Conservation (phyloP, 2,113 vertebrate genomes). For the Cottus gobio region DNA sequence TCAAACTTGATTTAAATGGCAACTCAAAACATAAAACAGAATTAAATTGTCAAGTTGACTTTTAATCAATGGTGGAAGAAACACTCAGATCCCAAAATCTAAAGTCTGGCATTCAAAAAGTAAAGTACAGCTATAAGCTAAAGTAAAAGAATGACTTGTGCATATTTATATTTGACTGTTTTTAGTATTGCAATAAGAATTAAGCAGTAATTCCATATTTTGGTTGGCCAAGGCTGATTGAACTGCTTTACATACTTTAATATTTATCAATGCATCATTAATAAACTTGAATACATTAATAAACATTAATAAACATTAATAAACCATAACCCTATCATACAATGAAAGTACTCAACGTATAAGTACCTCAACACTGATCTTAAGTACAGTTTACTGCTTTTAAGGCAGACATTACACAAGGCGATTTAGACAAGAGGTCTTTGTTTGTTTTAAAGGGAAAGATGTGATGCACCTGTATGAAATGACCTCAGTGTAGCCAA, state of each 20-base stretch:
- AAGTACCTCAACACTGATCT: too few species aligned
- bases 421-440: constrained; percentile 9
- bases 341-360: not conserved
- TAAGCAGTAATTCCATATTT: not conserved
- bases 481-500: not conserved
- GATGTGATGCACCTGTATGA: not conserved
- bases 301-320: too few species aligned
- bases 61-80: not conserved
- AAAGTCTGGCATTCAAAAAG: not conserved
- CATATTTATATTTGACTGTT: not conserved
- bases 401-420: constrained; percentile 4
- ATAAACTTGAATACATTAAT: too few species aligned
- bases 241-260: not conserved
- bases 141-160: not conserved
- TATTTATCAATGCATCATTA: not conserved
- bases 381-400: not conserved
- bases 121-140: not conserved
- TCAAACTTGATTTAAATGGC: not conserved
- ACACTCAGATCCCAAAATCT: not conserved
- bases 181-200: not conserved
- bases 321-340: too few species aligned
- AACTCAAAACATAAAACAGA: not conserved
- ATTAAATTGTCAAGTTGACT: not conserved
- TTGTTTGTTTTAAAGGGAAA: constrained; percentile 42
- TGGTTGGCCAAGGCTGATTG: not conserved